phyloP scores from a whole-genome alignment of 2,797 vertebrate genomes.

The Notolepis coatsorum region DNA sequence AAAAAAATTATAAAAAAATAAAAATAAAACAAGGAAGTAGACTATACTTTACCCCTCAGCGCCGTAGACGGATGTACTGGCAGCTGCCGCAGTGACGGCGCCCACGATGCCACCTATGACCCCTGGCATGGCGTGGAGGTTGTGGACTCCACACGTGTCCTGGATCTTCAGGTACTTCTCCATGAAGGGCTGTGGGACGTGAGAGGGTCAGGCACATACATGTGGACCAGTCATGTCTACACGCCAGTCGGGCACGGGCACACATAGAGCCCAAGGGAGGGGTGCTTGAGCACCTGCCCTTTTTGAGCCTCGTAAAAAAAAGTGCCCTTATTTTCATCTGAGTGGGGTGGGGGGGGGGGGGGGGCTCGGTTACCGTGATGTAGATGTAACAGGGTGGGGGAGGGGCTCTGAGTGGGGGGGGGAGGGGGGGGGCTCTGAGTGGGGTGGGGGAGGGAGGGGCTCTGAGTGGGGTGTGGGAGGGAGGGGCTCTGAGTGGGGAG shows the following conservation, averaged over 20 bases:
- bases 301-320: too few relatives aligned
- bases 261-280: neutral
- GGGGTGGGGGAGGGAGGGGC: too few relatives aligned
- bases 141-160: constrained; percentile 96
- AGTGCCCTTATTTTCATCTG: too few relatives aligned
- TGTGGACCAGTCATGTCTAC: too few relatives aligned
- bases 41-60: constrained; percentile 84
- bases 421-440: too few relatives aligned
- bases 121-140: constrained; percentile 94
- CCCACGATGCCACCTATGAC: constrained; percentile 95
- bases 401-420: too few relatives aligned
- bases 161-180: constrained; percentile 90
- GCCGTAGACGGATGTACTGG: constrained; percentile 82
- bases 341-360: too few relatives aligned
- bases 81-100: constrained; percentile 89
- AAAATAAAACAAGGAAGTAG: neutral
- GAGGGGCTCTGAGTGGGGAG: too few relatives aligned
- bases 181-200: constrained; percentile 86
- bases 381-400: too few relatives aligned
- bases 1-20: neutral
- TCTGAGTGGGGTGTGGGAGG: too few relatives aligned
- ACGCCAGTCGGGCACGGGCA: neutral
- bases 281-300: too few relatives aligned
- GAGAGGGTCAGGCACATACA: constrained; percentile 1
- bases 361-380: too few relatives aligned